A percentile compares a stretch with the other conserved stretches of the same genome.
Evolutionary conservation across 2,113 vertebrate genomes (phyloP).

Genomic region (Hymenochirus boettgeri): DNA sequence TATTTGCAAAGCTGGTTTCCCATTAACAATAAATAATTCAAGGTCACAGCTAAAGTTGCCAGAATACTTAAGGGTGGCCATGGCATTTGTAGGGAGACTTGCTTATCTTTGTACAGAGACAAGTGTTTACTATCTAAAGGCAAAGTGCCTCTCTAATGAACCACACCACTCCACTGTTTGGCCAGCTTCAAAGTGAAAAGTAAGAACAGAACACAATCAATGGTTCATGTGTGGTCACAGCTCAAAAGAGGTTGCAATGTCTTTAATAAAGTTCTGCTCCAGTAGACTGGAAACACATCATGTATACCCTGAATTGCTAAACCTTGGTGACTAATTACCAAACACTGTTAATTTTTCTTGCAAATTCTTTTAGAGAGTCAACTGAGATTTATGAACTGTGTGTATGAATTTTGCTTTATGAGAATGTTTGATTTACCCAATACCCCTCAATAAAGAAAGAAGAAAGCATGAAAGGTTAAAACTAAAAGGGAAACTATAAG

Average conservation of each 20-base stretch:
- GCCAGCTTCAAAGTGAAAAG: conserved; percentile 6
- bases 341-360: too few relatives aligned
- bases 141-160: neutral
- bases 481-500: too few relatives aligned
- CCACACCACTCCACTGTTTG: neutral
- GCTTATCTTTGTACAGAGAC: neutral
- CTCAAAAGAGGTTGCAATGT: conserved; percentile 5
- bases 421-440: too few relatives aligned
- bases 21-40: conserved; percentile 5
- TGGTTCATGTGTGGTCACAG: conserved; percentile 15
- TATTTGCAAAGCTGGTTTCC: neutral
- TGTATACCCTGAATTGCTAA: too few relatives aligned
- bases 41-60: conserved; percentile 5
- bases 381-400: neutral
- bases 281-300: neutral
- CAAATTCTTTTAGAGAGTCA: neutral
- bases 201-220: conserved; percentile 1
- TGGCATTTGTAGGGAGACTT: neutral
- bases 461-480: too few relatives aligned
- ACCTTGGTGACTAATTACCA: too few relatives aligned
- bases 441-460: too few relatives aligned
- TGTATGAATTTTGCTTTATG: too few relatives aligned
- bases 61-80: neutral
- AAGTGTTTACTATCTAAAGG: neutral
- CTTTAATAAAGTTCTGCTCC: conserved; percentile 6